Percentiles rank a stretch among this genome's conserved stretches.
These are phyloP conservation scores for Erebia palarica DNA, from an alignment of 2,888 invertebrate species.

Conservation along the genomic window DNA sequence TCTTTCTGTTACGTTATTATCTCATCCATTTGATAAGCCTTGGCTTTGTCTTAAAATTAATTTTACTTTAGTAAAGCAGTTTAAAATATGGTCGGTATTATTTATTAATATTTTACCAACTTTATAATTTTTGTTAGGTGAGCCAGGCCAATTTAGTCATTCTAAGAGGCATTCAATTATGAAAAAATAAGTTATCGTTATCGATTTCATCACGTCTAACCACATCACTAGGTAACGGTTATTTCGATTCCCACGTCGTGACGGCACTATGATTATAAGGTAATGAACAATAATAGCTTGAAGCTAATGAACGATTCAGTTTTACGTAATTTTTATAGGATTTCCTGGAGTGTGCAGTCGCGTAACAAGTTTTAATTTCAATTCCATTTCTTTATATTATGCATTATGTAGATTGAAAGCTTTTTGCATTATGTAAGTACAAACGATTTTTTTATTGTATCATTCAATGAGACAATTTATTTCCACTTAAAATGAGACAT, in stretches of 20 bases:
- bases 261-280: slow-evolving; percentile 19
- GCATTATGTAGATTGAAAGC: not conserved
- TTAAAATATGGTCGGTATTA: too few species aligned
- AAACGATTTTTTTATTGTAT: too few species aligned
- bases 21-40: not conserved
- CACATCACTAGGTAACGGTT: slow-evolving; percentile 20
- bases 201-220: not conserved
- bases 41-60: not conserved
- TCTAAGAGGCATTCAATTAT: not conserved
- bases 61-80: too few species aligned
- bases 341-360: slow-evolving; percentile 8
- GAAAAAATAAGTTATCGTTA: slow-evolving; percentile 1
- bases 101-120: too few species aligned
- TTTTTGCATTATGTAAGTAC: not conserved
- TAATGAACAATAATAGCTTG: slow-evolving; percentile 19
- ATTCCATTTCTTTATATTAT: not conserved
- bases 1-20: not conserved
- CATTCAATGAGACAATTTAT: too few species aligned
- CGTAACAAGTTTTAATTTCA: not conserved
- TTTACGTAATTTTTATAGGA: slow-evolving; percentile 22
- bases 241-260: slow-evolving; percentile 25
- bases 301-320: slow-evolving; percentile 12
- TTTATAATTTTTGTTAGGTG: not conserved
- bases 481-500: not conserved
- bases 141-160: too few species aligned